phyloP scores from a whole-genome alignment of 2,797 vertebrate genomes.

The Sebastes nivosus region DNA sequence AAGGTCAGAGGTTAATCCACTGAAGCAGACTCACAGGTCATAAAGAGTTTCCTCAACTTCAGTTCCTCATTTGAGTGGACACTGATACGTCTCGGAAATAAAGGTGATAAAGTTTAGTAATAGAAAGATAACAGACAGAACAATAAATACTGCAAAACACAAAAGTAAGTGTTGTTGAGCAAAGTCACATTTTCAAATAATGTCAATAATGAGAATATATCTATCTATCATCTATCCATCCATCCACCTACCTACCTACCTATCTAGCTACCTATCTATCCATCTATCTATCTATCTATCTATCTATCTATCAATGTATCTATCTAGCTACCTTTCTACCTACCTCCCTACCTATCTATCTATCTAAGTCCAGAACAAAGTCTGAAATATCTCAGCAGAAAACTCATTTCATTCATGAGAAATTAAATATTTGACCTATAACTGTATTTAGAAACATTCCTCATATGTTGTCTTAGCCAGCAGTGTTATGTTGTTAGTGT shows the following conservation, averaged over 20 bases:
- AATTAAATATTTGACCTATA: not conserved
- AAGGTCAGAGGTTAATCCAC: conserved; percentile 60
- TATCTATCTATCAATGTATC: no score
- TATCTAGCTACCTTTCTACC: no score
- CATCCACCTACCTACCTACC: no score
- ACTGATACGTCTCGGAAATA: not conserved
- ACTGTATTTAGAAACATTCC: not conserved
- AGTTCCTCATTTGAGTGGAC: not conserved
- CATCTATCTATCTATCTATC: accelerated
- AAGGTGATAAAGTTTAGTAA: not conserved
- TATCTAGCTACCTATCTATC: accelerated
- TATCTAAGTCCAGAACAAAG: not conserved
- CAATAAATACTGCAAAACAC: no score
- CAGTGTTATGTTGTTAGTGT: not conserved
- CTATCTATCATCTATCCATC: no score
- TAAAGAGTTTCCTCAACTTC: conserved; percentile 1
- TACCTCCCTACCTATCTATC: not conserved
- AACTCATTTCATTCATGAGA: not conserved
- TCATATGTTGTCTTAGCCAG: not conserved
- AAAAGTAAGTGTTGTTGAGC: not conserved
- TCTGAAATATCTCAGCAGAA: not conserved
- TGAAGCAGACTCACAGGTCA: conserved; percentile 23
- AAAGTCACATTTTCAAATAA: not conserved
- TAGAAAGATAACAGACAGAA: not conserved
- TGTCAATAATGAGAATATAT: no score